phyloP scores from a whole-genome alignment of 2,888 invertebrate genomes.

The Mamestra brassicae region DNA sequence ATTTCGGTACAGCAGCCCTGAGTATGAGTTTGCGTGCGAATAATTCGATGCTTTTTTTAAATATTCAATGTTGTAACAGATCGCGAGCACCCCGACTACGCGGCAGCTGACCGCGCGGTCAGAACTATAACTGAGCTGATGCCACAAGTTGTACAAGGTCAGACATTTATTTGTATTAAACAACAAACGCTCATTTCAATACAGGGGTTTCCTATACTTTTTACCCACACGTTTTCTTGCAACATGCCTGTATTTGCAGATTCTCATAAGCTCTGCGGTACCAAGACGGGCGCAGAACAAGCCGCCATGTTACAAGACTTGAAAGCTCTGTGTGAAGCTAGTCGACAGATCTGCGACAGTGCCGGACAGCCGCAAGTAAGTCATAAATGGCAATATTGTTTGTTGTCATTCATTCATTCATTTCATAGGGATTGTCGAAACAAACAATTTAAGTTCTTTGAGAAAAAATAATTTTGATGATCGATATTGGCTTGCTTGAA shows the following conservation, averaged over 20 bases:
- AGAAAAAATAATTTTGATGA: too few species aligned
- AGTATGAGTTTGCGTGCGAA: conserved; percentile 26
- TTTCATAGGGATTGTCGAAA: too few species aligned
- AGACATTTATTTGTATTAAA: neutral
- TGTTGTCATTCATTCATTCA: too few species aligned
- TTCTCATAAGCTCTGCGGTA: conserved; percentile 28
- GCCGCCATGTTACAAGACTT: conserved; percentile 39
- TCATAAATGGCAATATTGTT: too few species aligned
- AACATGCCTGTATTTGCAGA: conserved; percentile 27
- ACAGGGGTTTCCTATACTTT: too few species aligned
- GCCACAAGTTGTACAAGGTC: conserved; percentile 69
- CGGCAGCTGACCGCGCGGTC: conserved; percentile 67
- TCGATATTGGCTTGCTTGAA: too few species aligned
- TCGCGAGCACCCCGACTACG: conserved; percentile 70
- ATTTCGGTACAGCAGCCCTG: conserved; percentile 28
- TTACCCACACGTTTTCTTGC: neutral
- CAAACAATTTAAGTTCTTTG: too few species aligned
- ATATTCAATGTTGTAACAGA: conserved; percentile 55
- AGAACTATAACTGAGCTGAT: conserved; percentile 70
- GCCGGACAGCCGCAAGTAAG: conserved; percentile 31
- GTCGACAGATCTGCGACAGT: conserved; percentile 36
- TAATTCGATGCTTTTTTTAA: neutral
- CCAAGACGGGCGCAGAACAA: conserved; percentile 25
- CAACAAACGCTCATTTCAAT: too few species aligned
- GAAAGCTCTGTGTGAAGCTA: conserved; percentile 41